phyloP scores from a whole-genome alignment of 2,113 vertebrate genomes.

The Epinephelus moara region DNA sequence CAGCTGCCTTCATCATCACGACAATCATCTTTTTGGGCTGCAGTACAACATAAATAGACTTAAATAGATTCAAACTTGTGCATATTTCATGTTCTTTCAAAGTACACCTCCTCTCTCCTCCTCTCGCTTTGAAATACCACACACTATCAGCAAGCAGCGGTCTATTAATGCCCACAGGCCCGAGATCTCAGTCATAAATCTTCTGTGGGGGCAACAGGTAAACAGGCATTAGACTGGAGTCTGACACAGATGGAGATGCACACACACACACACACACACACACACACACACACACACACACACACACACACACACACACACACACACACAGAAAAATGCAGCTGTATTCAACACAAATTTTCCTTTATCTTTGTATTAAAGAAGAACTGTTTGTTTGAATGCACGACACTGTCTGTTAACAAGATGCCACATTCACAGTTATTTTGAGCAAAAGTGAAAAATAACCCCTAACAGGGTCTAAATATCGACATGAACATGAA shows the following conservation, averaged over 20 bases:
- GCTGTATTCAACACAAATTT: too few species aligned
- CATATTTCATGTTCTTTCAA: neutral
- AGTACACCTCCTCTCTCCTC: neutral
- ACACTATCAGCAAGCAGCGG: constrained; percentile 28
- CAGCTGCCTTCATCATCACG: neutral
- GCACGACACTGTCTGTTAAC: neutral
- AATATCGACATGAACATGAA: neutral
- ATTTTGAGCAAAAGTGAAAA: neutral
- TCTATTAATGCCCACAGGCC: constrained; percentile 37
- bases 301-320: neutral
- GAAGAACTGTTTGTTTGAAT: too few species aligned
- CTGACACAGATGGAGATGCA: neutral
- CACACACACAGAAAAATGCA: neutral
- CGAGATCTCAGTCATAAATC: constrained; percentile 51
- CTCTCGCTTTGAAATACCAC: constrained; percentile 1
- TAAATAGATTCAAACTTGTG: neutral
- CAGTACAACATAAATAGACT: neutral
- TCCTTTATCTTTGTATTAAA: neutral
- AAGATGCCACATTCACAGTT: neutral
- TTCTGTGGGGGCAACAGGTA: constrained; percentile 18
- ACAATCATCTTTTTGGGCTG: neutral
- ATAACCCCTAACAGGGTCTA: neutral
- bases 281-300: neutral
- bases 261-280: neutral
- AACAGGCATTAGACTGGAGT: neutral